Percentiles rank a stretch among this genome's conserved stretches.
phyloP scores from a whole-genome alignment of 2,797 vertebrate species.

The Cephalopachus bancanus region DNA sequence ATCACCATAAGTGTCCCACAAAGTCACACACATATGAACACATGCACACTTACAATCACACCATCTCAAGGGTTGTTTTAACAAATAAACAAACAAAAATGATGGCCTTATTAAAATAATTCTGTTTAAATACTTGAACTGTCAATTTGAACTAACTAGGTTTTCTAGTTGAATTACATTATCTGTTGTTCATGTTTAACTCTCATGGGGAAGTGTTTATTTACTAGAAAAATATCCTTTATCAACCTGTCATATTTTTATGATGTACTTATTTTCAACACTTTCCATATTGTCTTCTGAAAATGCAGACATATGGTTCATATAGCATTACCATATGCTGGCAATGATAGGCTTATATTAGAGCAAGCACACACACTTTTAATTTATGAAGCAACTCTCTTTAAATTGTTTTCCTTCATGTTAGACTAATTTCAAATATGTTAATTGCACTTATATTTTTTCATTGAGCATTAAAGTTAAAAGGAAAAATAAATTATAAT shows the following conservation, averaged over 20 bases:
- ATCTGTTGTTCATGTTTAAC: not conserved
- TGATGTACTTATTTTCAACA: slow-evolving; percentile 82
- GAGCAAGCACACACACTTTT: slow-evolving; percentile 77
- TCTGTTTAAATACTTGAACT: not conserved
- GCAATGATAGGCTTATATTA: slow-evolving; percentile 77
- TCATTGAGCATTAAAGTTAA: not conserved
- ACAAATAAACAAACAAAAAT: not conserved
- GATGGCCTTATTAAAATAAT: not conserved
- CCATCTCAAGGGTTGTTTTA: not conserved
- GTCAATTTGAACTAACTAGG: not conserved
- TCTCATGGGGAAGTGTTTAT: not conserved
- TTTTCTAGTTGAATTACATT: not conserved
- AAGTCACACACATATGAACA: not conserved
- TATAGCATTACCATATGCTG: slow-evolving; percentile 83
- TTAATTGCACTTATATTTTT: slow-evolving; percentile 58
- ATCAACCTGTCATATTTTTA: slow-evolving; percentile 76
- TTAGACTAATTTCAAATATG: slow-evolving; percentile 80
- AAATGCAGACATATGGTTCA: slow-evolving; percentile 83
- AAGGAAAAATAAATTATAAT: not conserved
- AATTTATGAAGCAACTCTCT: slow-evolving; percentile 74
- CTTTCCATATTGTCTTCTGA: slow-evolving; percentile 81
- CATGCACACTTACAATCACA: not conserved
- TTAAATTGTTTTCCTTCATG: slow-evolving; percentile 78
- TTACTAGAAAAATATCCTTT: slow-evolving; percentile 72
- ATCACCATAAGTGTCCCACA: not conserved